Evolutionary conservation across 2,888 invertebrate genomes (phyloP).

Genomic region (Ryuthela nishihirai): DNA sequence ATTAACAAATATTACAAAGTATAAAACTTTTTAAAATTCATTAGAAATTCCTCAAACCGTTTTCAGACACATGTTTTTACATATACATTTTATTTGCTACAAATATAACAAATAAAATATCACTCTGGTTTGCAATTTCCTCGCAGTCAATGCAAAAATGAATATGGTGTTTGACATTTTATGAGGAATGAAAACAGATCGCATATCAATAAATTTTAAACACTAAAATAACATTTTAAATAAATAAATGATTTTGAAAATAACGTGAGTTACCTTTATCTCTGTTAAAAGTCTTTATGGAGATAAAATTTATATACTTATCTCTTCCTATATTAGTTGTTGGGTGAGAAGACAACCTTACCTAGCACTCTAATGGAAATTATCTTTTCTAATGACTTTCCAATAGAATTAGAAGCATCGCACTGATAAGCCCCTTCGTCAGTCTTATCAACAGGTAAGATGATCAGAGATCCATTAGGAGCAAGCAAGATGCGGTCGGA

Average conservation of each 20-base stretch:
- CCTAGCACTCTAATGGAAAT: slow-evolving; percentile 13
- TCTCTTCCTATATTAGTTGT: background rate
- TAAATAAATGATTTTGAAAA: background rate
- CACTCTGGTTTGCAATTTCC: no score
- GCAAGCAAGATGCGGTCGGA: no score
- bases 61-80: no score
- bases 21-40: no score
- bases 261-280: background rate
- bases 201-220: background rate
- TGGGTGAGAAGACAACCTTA: background rate
- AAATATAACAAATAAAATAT: no score
- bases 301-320: background rate
- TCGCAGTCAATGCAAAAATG: no score
- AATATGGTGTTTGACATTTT: background rate
- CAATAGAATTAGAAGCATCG: slow-evolving; percentile 9
- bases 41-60: no score
- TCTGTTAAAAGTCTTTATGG: background rate
- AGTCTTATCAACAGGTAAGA: slow-evolving; percentile 6
- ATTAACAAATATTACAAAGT: no score
- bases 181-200: background rate
- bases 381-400: slow-evolving; percentile 1
- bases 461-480: slow-evolving; percentile 12
- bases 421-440: slow-evolving; percentile 14
- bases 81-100: no score
- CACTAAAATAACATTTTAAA: background rate